Conservation (phyloP, 2,888 invertebrate species). For the Sepiola atlantica region DNA sequence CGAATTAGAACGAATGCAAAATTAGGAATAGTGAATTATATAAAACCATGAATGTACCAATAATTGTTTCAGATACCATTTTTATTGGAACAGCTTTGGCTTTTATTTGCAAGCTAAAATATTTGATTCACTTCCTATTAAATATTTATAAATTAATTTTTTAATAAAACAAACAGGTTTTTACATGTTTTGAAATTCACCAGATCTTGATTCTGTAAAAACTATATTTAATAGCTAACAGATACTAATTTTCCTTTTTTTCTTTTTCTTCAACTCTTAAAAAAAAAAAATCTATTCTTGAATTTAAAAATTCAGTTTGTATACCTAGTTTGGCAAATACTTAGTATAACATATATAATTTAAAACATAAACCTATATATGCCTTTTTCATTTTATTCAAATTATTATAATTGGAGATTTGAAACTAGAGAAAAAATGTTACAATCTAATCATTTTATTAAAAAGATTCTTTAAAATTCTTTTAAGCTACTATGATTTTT, state of each 20-base stretch:
- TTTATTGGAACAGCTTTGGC: neutral
- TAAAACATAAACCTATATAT: too few relatives aligned
- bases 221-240: too few relatives aligned
- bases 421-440: neutral
- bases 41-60: neutral
- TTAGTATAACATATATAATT: neutral
- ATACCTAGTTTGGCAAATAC: neutral
- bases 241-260: neutral
- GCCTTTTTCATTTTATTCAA: too few relatives aligned
- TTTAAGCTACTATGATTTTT: neutral
- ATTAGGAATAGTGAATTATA: neutral
- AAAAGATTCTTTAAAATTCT: neutral
- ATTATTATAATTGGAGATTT: neutral
- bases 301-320: neutral
- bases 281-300: neutral
- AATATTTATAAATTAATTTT: too few relatives aligned
- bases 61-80: neutral
- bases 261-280: neutral
- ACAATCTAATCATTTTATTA: neutral
- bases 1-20: neutral
- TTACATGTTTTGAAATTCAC: too few relatives aligned
- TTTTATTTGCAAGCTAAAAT: neutral
- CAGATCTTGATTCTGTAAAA: too few relatives aligned
- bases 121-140: neutral
- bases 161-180: too few relatives aligned